phyloP scores from a whole-genome alignment of 23 tunicate species.

The Phallusia fumigata region DNA sequence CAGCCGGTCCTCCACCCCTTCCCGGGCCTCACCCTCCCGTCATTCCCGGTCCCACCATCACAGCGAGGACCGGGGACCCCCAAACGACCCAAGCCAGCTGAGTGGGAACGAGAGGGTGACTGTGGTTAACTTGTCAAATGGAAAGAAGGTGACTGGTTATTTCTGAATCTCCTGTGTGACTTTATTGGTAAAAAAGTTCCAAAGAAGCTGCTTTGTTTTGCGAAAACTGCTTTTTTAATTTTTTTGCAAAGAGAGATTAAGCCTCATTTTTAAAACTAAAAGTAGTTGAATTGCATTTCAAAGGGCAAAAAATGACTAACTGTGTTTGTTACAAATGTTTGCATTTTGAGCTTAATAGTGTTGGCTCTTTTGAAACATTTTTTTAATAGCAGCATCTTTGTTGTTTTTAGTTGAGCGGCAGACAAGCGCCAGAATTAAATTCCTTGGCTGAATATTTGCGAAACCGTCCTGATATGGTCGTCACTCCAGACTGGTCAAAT shows the following conservation, averaged over 20 bases:
- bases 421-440: constrained; percentile 71
- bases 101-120: constrained; percentile 76
- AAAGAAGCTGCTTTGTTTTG: too few relatives aligned
- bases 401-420: constrained; percentile 48
- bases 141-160: constrained; percentile 44
- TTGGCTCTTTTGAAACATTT: background rate
- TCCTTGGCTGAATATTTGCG: constrained; percentile 50
- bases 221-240: too few relatives aligned
- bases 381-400: background rate
- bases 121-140: constrained; percentile 51
- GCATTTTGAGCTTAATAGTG: too few relatives aligned
- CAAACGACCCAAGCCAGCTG: constrained; percentile 45
- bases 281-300: too few relatives aligned
- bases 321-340: too few relatives aligned
- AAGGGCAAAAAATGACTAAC: too few relatives aligned
- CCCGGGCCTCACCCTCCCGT: constrained; percentile 51
- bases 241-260: too few relatives aligned
- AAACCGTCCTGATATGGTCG: constrained; percentile 40
- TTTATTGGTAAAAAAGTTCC: too few relatives aligned
- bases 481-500: constrained; percentile 61
- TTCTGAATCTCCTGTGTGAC: background rate
- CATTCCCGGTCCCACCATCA: constrained; percentile 18
- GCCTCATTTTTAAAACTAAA: too few relatives aligned
- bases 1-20: constrained; percentile 47
- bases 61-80: constrained; percentile 31